Evolutionary conservation across 1,140 invertebrate species (phyloP).

Genomic region (Cydia amplana): DNA sequence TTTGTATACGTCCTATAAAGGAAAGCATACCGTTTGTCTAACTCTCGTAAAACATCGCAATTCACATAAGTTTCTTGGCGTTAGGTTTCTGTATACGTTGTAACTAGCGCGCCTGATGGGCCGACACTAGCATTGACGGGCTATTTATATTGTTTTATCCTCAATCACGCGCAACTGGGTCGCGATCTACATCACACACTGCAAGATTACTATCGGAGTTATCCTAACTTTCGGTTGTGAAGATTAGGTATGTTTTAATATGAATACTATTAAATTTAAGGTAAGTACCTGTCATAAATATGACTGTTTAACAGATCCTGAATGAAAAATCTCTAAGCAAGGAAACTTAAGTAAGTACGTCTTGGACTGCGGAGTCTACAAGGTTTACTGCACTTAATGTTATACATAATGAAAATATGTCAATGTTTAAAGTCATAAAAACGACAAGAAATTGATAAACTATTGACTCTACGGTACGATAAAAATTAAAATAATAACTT

Average conservation of each 20-base stretch:
- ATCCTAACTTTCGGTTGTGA: conserved; percentile 17
- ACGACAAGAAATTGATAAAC: too few species aligned
- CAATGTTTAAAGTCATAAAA: too few species aligned
- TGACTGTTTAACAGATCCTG: too few species aligned
- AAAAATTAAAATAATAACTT: background rate
- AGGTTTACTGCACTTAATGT: too few species aligned
- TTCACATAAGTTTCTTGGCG: background rate
- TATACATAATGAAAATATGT: background rate
- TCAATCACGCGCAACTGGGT: conserved; percentile 76
- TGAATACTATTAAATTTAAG: too few species aligned
- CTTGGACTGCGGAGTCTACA: too few species aligned
- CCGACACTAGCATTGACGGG: conserved; percentile 61
- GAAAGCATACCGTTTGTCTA: background rate
- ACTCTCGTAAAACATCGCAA: background rate
- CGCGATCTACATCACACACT: conserved; percentile 72
- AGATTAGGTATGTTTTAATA: too few species aligned
- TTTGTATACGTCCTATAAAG: background rate
- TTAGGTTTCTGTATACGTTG: conserved; percentile 8
- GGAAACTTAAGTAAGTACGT: too few species aligned
- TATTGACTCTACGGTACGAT: background rate
- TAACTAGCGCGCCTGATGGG: conserved; percentile 15
- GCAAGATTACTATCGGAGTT: conserved; percentile 52
- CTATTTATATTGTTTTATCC: conserved; percentile 79
- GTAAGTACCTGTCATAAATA: too few species aligned
- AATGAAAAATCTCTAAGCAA: too few species aligned